Conservation (phyloP, 1,140 invertebrate genomes). For the Drosophila tristis region DNA sequence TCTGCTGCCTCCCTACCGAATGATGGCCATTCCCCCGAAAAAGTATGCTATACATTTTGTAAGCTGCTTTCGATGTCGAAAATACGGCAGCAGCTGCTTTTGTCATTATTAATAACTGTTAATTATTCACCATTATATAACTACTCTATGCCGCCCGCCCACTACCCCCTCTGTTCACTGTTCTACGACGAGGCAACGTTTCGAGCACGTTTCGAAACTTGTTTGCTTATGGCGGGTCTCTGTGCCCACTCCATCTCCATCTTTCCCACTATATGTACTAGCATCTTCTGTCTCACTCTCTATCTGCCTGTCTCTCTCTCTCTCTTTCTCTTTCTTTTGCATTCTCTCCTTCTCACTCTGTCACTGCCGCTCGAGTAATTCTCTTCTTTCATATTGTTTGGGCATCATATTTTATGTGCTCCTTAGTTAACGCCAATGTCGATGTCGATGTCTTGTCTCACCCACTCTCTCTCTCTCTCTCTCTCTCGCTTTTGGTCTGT, state of each 20-base stretch:
- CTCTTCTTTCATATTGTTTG: slow-evolving; percentile 71
- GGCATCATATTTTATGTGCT: slow-evolving; percentile 73
- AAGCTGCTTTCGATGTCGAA: slow-evolving; percentile 48
- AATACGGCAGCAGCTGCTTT: slow-evolving; percentile 69
- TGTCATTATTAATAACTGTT: slow-evolving; percentile 84
- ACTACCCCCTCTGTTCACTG: too few species aligned
- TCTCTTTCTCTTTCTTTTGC: not conserved
- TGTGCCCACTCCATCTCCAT: too few species aligned
- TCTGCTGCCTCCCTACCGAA: too few species aligned
- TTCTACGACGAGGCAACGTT: too few species aligned
- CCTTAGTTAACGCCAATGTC: slow-evolving; percentile 65
- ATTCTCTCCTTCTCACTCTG: not conserved
- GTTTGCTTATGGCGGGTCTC: not conserved
- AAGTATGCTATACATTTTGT: slow-evolving; percentile 66
- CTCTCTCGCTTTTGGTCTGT: not conserved
- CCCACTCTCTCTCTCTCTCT: slow-evolving; percentile 1
- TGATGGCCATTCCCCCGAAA: slow-evolving; percentile 22
- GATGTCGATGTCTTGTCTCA: slow-evolving; percentile 26
- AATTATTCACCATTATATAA: slow-evolving; percentile 80
- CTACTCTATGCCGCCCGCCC: slow-evolving; percentile 3
- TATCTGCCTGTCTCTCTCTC: not conserved
- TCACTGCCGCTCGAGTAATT: slow-evolving; percentile 56
- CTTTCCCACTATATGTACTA: too few species aligned
- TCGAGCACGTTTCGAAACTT: slow-evolving; percentile 51
- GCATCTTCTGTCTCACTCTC: too few species aligned